Evolutionary conservation across 2,888 invertebrate species (phyloP).

Genomic region (Drosophila phalerata): DNA sequence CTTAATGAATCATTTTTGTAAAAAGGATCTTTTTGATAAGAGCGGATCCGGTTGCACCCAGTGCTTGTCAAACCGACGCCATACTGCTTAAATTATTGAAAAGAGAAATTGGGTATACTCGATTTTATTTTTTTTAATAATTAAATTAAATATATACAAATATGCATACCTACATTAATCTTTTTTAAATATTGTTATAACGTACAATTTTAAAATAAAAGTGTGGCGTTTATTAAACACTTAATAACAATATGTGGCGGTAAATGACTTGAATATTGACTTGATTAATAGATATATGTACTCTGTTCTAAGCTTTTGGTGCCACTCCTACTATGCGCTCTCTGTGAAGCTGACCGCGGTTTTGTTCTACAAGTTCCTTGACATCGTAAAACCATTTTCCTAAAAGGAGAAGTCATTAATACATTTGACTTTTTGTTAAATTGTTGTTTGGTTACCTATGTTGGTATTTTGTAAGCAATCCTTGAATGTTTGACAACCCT

Average conservation of each 20-base stretch:
- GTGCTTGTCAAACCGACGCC: too few species aligned
- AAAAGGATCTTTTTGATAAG: too few species aligned
- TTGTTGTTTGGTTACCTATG: constrained; percentile 86
- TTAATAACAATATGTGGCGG: constrained; percentile 51
- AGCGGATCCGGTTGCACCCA: too few species aligned
- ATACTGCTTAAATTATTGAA: too few species aligned
- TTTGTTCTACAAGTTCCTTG: constrained; percentile 86
- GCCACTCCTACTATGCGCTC: constrained; percentile 76
- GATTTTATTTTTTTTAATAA: too few species aligned
- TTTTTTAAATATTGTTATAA: background rate
- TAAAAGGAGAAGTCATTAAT: constrained; percentile 41
- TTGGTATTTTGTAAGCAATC: constrained; percentile 91
- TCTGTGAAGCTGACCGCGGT: constrained; percentile 80
- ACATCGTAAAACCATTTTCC: constrained; percentile 90
- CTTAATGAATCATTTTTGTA: too few species aligned
- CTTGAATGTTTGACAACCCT: constrained; percentile 95
- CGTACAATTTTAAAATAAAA: background rate
- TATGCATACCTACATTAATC: too few species aligned
- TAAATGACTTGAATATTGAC: constrained; percentile 16
- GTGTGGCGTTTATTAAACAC: constrained; percentile 37
- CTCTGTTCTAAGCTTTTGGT: constrained; percentile 45
- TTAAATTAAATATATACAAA: too few species aligned
- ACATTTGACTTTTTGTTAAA: too few species aligned
- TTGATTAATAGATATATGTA: background rate
- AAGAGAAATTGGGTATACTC: too few species aligned